Base-by-base conservation (phyloP, 2,888 invertebrate genomes). In the Limnephilus rhombicus region DNA sequence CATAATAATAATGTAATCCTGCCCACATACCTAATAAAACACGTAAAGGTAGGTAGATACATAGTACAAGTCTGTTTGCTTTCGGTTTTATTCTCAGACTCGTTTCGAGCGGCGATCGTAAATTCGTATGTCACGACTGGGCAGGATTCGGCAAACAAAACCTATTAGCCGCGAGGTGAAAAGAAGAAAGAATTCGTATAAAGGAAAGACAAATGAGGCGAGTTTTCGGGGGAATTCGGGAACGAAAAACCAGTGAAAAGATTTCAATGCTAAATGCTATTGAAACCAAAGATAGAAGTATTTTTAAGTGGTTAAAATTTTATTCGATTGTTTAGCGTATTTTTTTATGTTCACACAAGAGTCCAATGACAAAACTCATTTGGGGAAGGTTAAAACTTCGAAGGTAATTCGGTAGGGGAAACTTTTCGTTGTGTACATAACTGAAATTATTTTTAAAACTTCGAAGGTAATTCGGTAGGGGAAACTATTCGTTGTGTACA, bases 21-120 rank as follows among this genome's bases (percentile, higher is more conserved):
- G 15, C 81, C 31, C 81, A 31, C 81, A 81, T 81, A 31, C 81
- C 15, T 81, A 31, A 31, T 81, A 29, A 81, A 31, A 31, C 24
- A 31, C 29, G 81, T n/a, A 29, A 81, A 81, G 12, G 29, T 80
- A 11, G 29, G 2, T 29, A 29, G 11, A n/a, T 15, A 81, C n/a
- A 11, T 81, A 29, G 29, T n/a, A 41, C 41, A 85, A 37, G 37
- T 85, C 85, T n/a, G 85, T 85, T 85, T 41, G 85, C 85, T 85
- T 85, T 85, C 85, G 41, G 45, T 85, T 85, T 85, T 85, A n/a
- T 85, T 85, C 83, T 24, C 83, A 83, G 83, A 83, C 83, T 83
- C 37, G 83, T 83, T 85, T 41, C 41, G 53, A 87, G 53, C n/a
- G 24, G 53, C 12, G 68, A 29, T 87, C 87, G 87, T 87, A 87